Conservation (phyloP, 2,113 vertebrate species). For the Ptyas mucosa region DNA sequence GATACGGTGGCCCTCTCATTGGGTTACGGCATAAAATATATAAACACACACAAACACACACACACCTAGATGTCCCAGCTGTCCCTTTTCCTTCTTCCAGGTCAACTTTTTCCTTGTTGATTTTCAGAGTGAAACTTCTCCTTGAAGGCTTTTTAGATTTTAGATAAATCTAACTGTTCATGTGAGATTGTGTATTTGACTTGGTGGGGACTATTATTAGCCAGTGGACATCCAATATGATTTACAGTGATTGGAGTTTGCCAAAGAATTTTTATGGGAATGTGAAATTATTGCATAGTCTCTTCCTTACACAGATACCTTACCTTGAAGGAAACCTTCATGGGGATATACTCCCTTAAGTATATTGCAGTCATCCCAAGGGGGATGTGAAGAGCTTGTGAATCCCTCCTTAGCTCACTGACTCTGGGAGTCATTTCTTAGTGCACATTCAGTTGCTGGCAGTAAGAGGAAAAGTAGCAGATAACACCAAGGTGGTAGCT, state of each 20-base stretch:
- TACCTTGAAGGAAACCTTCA: slow-evolving; percentile 37
- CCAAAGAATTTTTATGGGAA: slow-evolving; percentile 67
- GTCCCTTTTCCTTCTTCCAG: slow-evolving; percentile 36
- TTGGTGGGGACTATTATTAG: slow-evolving; percentile 59
- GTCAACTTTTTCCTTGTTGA: slow-evolving; percentile 38
- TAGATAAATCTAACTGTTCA: slow-evolving; percentile 65
- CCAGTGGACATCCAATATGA: slow-evolving; percentile 57
- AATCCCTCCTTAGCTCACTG: slow-evolving; percentile 55
- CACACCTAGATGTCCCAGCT: slow-evolving; percentile 41
- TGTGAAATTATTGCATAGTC: slow-evolving; percentile 33
- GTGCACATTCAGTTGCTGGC: slow-evolving; percentile 44
- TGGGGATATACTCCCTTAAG: slow-evolving; percentile 32
- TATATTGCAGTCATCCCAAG: slow-evolving; percentile 46
- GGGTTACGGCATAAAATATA: slow-evolving; percentile 63
- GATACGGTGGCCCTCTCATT: slow-evolving; percentile 34
- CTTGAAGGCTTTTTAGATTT: slow-evolving; percentile 66
- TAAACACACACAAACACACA: neutral
- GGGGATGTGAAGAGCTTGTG: slow-evolving; percentile 46
- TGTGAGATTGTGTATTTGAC: slow-evolving; percentile 70
- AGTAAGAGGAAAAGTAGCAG: slow-evolving; percentile 46
- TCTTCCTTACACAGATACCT: slow-evolving; percentile 9
- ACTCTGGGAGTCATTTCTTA: slow-evolving; percentile 65
- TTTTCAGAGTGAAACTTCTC: slow-evolving; percentile 68
- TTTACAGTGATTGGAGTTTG: slow-evolving; percentile 64
- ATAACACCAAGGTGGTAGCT: slow-evolving; percentile 45